Evolutionary conservation across 2,888 invertebrate species (phyloP), one percentile per base, ranked within the genome.

Genomic region (Pharmacophagus antenor): DNA sequence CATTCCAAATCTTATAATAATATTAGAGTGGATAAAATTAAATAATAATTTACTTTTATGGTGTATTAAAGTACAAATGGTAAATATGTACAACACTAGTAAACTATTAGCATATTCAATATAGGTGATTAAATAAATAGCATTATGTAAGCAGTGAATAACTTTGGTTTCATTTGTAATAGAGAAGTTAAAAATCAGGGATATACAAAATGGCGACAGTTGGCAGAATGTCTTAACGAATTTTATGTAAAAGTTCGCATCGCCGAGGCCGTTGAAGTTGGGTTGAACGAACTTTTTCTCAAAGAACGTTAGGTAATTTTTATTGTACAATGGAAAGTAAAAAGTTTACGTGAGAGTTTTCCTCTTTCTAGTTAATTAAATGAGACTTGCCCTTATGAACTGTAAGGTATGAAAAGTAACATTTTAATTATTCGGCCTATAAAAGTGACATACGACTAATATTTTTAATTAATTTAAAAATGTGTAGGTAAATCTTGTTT

Each of bases 211-310:
- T 41, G 49, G 49, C 53, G 44, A 20, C 25, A 51, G 55, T 56
- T 56, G 37, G 50, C 55, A 56, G 46, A 60, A 56, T 50, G 22
- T 56, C 46, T 60, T 46, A 60, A 60, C 23, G 23, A 55, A 55
- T 55, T 60, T 55, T 56, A 50, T 37, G 25, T 48, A 48, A n/a
- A 23, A 31, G 37, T 55, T 47, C 55, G 60, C 50, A 37, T 60
- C 46, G 60, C 44, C 22, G 37, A 23, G 52, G 47, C 23, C 37
- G 50, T n/a, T 55, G 31, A 55, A 56, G 46, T 23, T 37, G 60
- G 51, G 55, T 55, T 60, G 51, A 60, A 60, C 51, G 60, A 60
- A 44, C 42, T 20, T 22, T 37, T 50, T 21, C 55, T 60, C 55
- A 60, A 60, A 60, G 46, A 42, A 46, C n/a, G 46, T 37, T 55